These are phyloP conservation scores for Drosophila willistoni DNA, from an alignment of 1,140 invertebrate species.

Conservation along the genomic window DNA sequence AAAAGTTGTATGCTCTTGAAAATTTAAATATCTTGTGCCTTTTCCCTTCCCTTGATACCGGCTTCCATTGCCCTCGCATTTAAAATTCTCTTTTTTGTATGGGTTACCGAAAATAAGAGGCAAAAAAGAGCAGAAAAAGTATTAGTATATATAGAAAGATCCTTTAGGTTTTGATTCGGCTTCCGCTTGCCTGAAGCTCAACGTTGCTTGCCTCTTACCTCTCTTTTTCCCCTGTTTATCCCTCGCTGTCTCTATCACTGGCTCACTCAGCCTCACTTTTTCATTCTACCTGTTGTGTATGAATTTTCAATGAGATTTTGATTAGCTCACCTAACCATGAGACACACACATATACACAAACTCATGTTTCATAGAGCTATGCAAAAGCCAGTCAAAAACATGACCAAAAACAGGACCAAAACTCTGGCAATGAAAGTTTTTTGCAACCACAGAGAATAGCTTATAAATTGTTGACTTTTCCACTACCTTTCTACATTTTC, in stretches of 20 bases:
- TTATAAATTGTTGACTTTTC: slow-evolving; percentile 4
- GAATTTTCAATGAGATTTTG: slow-evolving; percentile 75
- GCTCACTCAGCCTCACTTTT: background rate
- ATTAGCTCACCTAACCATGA: slow-evolving; percentile 54
- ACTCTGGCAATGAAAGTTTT: slow-evolving; percentile 1
- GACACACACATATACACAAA: slow-evolving; percentile 38
- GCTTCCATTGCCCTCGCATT: slow-evolving; percentile 30
- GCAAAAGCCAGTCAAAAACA: background rate
- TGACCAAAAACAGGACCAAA: slow-evolving; percentile 31
- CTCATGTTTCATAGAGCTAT: background rate
- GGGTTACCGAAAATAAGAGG: background rate
- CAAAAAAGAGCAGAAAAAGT: background rate
- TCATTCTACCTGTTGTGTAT: slow-evolving; percentile 52
- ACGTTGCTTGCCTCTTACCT: slow-evolving; percentile 16
- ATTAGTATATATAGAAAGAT: background rate
- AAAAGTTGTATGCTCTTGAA: slow-evolving; percentile 45
- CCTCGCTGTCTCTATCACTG: background rate
- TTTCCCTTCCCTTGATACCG: background rate
- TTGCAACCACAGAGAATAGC: slow-evolving; percentile 19
- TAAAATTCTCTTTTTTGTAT: slow-evolving; percentile 63
- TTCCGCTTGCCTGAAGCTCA: slow-evolving; percentile 28
- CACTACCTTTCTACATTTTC: background rate
- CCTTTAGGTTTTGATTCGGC: slow-evolving; percentile 27
- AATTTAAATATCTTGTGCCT: slow-evolving; percentile 46
- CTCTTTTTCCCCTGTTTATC: background rate